Conservation (phyloP, 2,888 invertebrate genomes). For the Stegophylla sp. region DNA sequence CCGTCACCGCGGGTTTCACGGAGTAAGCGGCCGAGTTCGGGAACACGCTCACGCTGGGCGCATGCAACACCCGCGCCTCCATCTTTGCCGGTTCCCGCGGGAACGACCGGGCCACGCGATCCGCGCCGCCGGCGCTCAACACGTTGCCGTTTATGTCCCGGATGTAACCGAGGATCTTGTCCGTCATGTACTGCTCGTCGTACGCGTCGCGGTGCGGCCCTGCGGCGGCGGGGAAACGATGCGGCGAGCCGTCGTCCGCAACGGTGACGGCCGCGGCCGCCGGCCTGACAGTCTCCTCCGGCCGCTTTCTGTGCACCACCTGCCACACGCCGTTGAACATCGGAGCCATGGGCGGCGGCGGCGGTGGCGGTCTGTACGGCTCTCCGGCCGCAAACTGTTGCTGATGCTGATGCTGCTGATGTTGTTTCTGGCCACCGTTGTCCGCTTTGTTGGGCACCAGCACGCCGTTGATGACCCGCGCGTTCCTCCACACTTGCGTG, state of each 20-base stretch:
- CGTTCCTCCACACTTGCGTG: constrained; percentile 85
- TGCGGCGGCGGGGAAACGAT: neutral
- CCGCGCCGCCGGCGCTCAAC: constrained; percentile 55
- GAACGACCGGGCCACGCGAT: constrained; percentile 62
- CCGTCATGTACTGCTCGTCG: constrained; percentile 61
- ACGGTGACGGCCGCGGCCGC: too few relatives aligned
- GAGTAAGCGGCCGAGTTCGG: constrained; percentile 73
- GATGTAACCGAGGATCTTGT: constrained; percentile 68
- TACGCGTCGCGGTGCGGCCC: constrained; percentile 47
- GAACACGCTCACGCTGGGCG: constrained; percentile 71
- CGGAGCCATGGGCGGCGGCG: constrained; percentile 22
- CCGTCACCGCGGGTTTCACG: constrained; percentile 66
- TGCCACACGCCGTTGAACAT: constrained; percentile 57
- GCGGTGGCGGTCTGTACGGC: constrained; percentile 36
- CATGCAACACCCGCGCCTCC: constrained; percentile 76
- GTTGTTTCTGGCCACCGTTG: constrained; percentile 55
- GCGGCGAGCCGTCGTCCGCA: too few relatives aligned
- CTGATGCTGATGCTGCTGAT: constrained; percentile 2
- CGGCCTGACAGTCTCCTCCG: neutral
- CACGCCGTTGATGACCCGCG: constrained; percentile 84
- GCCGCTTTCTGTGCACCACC: constrained; percentile 44
- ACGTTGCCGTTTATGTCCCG: constrained; percentile 74
- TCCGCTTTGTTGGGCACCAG: constrained; percentile 71
- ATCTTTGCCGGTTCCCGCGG: constrained; percentile 66
- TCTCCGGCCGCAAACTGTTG: constrained; percentile 57